Evolutionary conservation across 2,888 invertebrate genomes (phyloP), one percentile per base, ranked within the genome.

Genomic region (Ectropis crepuscularia): DNA sequence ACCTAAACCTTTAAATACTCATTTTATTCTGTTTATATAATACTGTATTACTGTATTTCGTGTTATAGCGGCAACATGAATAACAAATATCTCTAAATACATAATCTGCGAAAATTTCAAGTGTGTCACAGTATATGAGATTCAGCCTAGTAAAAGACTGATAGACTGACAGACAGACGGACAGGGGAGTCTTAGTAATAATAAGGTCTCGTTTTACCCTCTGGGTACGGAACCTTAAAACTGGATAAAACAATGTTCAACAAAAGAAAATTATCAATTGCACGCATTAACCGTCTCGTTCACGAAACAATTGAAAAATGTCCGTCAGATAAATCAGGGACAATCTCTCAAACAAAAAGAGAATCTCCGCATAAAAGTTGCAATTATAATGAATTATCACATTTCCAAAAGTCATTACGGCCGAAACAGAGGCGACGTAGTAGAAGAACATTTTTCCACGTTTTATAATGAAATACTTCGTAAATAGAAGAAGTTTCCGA

Each of bases 401-500:
- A 74, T 75, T 28, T 74, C 74, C 69, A 70, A 70, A 73, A 80
- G 74, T 67, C 71, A 72, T 76, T 77, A 71, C 64, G 55, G 45
- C 67, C 73, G 71, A 80, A 82, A 74, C 74, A 79, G 78, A 74
- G 70, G 73, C 71, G 73, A 73, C 61, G 70, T 75, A 78, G 74
- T 78, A 79, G 81, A 60, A 70, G 76, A 72, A 74, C 53, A 64
- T 63, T 68, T 67, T 69, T 69, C 37, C 45, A 55, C 57, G 37
- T 61, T 65, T 64, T 58, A 28, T 67, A 67, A 73, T 71, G 65
- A 65, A 70, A 69, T 69, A 78, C 74, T 70, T 65, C 79, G 81
- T 82, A 87, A 88, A 88, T 84, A 87, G 86, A 80, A 76, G 75
- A 88, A 89, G 81, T 88, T 89, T 83, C 61, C 74, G 75, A 85